Conservation (phyloP, 2,888 invertebrate species). For the Byasa hedistus region DNA sequence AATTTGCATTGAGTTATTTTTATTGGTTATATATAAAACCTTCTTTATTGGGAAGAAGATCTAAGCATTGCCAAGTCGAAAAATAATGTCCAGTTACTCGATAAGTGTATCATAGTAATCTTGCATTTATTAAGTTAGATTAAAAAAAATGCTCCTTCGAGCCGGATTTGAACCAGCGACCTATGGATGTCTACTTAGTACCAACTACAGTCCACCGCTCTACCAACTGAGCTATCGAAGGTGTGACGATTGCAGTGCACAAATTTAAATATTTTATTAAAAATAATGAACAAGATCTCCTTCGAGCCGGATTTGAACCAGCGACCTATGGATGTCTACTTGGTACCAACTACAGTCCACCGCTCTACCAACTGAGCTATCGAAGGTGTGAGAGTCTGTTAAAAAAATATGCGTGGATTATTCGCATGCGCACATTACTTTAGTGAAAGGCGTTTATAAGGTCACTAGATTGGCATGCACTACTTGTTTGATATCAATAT, state of each 20-base stretch:
- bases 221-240: conserved; percentile 81
- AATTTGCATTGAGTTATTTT: no score
- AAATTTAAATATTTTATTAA: no score
- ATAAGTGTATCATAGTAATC: not conserved
- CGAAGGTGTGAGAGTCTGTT: conserved; percentile 54
- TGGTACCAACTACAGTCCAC: conserved; percentile 70
- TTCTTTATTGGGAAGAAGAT: no score
- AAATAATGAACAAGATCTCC: conserved; percentile 42
- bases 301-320: conserved; percentile 82
- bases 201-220: conserved; percentile 78
- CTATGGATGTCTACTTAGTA: conserved; percentile 64
- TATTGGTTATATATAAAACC: no score
- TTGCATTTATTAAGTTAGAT: conserved; percentile 50
- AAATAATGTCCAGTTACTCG: not conserved
- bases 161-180: conserved; percentile 82
- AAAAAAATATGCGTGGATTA: not conserved
- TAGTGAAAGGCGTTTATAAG: not conserved
- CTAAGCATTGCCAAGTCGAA: no score
- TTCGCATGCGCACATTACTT: not conserved
- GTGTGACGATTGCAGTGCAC: conserved; percentile 34
- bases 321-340: conserved; percentile 77
- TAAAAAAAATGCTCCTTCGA: conserved; percentile 70
- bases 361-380: conserved; percentile 81
- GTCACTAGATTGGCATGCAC: not conserved
- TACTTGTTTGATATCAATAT: no score